Evolutionary conservation across 2,888 invertebrate genomes (phyloP), one percentile per base, ranked within the genome.

Genomic region (Ecliptopera silaceata): DNA sequence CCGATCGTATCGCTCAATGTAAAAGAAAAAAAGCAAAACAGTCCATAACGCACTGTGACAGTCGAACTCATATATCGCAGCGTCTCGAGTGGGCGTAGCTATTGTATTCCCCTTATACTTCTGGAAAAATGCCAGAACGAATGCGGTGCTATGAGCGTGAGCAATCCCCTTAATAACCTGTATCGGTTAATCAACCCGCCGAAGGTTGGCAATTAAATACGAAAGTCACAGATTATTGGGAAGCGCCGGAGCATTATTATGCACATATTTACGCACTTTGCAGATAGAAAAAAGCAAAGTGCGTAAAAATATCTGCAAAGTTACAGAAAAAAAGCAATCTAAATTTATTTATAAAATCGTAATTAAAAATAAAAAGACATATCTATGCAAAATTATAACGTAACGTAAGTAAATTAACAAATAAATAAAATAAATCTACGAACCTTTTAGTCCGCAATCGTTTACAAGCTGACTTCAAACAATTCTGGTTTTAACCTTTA

Each of bases 121-220:
- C 79, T 90, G 89, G 89, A 82, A 50, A 31, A 1, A 10, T 63
- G 88, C 89, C 89, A 89, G 79, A 73, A 76, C 83, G 77, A 86
- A 85, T 82, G 75, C 74, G 79, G 79, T 77, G 77, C 83, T 82
- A 80, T 84, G 82, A 86, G 82, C 85, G 81, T 84, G 82, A 86
- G 83, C 86, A 82, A 87, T 81, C 76, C 81, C 68, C 82, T 80
- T 86, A 84, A 88, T 86, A 86, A 84, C 79, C 77, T 82, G 80
- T 80, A 84, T 83, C 85, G 88, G 87, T 86, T 88, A 86, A 89
- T 89, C 86, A 88, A 88, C 87, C 82, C 85, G 71, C 60, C 56
- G 73, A 80, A 82, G 80, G 81, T 81, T 85, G 79, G 74, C 73
- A 80, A 81, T 80, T 74, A 75, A 68, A 77, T 63, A 59, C 65